These are phyloP conservation scores for Lichenostomus cassidix DNA, from an alignment of 2,113 vertebrate genomes.

Conservation along the genomic window DNA sequence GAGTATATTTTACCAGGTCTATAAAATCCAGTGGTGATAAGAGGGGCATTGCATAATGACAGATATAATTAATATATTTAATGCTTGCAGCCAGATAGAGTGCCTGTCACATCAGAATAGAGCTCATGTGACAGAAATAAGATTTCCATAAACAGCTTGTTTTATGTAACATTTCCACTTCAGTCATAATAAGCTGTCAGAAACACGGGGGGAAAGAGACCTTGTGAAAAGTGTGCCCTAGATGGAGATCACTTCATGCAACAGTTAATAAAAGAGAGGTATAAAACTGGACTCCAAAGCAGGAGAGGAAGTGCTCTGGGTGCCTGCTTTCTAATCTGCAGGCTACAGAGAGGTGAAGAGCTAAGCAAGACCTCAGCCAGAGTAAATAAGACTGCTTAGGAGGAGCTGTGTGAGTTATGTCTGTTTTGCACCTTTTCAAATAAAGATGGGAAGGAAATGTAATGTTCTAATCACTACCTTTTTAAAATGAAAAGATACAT, in stretches of 20 bases:
- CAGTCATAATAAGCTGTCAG: constrained; percentile 51
- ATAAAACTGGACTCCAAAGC: background rate
- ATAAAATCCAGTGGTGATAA: constrained; percentile 12
- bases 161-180: constrained; percentile 67
- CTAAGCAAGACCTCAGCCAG: background rate
- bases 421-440: background rate
- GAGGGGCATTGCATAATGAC: constrained; percentile 5
- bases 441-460: background rate
- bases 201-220: background rate
- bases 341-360: background rate
- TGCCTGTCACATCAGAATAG: background rate
- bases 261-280: constrained; percentile 5
- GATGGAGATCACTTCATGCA: constrained; percentile 30
- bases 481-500: background rate
- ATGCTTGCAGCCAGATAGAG: background rate
- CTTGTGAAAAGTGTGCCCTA: constrained; percentile 43
- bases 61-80: constrained; percentile 42
- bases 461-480: background rate
- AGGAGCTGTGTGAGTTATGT: background rate
- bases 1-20: background rate
- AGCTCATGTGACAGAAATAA: constrained; percentile 57
- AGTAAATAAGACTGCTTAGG: background rate
- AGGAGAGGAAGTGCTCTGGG: background rate
- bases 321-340: background rate
- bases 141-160: constrained; percentile 63